phyloP scores from a whole-genome alignment of 2,113 vertebrate species.

The Murina feae region DNA sequence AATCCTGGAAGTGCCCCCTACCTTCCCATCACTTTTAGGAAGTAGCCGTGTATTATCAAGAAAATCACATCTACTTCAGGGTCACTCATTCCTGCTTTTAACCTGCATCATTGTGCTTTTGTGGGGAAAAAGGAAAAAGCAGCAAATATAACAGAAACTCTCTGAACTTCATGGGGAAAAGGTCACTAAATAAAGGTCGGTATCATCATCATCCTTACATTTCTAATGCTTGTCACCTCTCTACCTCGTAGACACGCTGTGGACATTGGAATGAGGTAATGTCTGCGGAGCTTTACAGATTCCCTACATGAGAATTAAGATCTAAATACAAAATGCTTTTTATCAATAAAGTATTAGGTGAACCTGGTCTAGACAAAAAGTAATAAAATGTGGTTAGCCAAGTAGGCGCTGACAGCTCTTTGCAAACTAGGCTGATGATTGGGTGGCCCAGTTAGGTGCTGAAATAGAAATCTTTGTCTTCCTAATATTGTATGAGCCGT shows the following conservation, averaged over 20 bases:
- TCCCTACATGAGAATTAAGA: constrained; percentile 37
- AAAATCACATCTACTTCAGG: background rate
- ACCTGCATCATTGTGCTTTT: background rate
- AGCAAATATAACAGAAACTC: background rate
- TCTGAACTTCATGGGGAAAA: background rate
- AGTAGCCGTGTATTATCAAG: background rate
- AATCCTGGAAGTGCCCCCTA: background rate
- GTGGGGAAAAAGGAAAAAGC: background rate
- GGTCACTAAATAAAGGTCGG: background rate
- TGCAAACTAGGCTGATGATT: background rate
- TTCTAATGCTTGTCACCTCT: constrained; percentile 11
- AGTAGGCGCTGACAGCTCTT: background rate
- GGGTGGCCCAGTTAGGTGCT: background rate
- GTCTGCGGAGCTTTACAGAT: constrained; percentile 37
- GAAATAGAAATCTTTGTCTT: background rate
- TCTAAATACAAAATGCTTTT: constrained; percentile 52
- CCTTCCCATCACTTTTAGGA: background rate
- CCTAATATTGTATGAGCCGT: background rate
- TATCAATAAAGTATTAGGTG: constrained; percentile 47
- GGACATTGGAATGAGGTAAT: constrained; percentile 60
- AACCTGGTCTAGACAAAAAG: constrained; percentile 54
- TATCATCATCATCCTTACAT: constrained; percentile 31
- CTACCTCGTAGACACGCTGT: constrained; percentile 13
- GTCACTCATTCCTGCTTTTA: background rate
- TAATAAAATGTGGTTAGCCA: constrained; percentile 18